Conservation (phyloP, 2,797 vertebrate species). For the Chiloscyllium punctatum region DNA sequence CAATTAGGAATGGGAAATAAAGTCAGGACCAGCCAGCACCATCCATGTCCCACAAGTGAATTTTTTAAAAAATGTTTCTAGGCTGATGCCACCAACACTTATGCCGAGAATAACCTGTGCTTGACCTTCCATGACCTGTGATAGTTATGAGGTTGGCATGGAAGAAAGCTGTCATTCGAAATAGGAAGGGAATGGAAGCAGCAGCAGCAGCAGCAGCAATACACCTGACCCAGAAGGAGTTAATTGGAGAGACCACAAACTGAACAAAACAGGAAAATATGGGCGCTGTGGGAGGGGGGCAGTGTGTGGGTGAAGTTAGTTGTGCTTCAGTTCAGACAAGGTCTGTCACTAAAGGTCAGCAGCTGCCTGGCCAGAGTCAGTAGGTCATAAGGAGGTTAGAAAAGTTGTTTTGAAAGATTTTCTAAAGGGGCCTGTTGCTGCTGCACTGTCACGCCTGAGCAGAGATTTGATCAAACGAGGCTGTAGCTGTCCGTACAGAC, state of each 20-base stretch:
- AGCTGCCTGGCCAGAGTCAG: conserved; percentile 55
- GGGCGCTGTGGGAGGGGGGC: too few relatives aligned
- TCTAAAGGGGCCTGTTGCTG: conserved; percentile 3
- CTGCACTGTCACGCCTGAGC: conserved; percentile 51
- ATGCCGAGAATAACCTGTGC: background rate
- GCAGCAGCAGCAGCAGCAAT: background rate
- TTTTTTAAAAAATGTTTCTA: too few relatives aligned
- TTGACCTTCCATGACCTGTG: background rate
- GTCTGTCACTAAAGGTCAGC: conserved; percentile 51
- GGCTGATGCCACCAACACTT: background rate
- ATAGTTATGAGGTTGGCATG: background rate
- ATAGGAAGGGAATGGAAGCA: background rate
- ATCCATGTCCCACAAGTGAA: too few relatives aligned
- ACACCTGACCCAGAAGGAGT: conserved; percentile 11
- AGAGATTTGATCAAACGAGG: conserved; percentile 59
- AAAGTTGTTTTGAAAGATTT: conserved; percentile 46
- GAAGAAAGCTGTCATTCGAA: background rate
- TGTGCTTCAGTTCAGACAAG: conserved; percentile 46
- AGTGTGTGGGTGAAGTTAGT: conserved; percentile 38
- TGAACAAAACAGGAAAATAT: background rate
- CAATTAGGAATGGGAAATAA: too few relatives aligned
- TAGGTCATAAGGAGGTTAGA: conserved; percentile 49
- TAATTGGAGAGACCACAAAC: background rate
- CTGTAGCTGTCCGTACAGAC: conserved; percentile 68
- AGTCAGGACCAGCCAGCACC: too few relatives aligned